Conservation (phyloP, 2,888 invertebrate genomes). For the Zygogramma bicolorata region DNA sequence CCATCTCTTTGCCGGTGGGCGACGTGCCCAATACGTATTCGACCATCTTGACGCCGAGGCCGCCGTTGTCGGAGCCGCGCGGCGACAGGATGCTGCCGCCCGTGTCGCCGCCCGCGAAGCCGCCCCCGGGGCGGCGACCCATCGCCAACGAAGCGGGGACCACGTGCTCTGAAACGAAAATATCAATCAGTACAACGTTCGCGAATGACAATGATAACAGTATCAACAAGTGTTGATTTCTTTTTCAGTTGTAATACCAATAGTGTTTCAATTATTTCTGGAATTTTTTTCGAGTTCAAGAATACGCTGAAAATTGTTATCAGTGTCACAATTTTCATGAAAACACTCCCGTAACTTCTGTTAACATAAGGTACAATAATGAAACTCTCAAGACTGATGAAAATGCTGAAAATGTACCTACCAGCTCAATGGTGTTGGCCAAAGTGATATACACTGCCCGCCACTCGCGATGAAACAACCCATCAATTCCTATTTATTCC, state of each 20-base stretch:
- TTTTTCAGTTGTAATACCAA: not conserved
- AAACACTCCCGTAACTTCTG: no score
- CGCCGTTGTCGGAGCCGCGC: slow-evolving; percentile 84
- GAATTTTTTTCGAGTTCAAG: no score
- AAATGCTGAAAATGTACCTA: no score
- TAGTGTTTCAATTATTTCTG: no score
- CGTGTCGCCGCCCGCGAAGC: slow-evolving; percentile 66
- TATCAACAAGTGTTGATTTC: not conserved
- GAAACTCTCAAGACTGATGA: no score
- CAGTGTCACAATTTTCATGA: no score
- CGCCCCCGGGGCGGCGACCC: slow-evolving; percentile 77
- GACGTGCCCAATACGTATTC: slow-evolving; percentile 96
- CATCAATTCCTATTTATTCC: no score
- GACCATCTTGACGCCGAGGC: slow-evolving; percentile 97
- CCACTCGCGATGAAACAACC: no score
- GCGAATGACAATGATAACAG: not conserved
- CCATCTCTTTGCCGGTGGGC: slow-evolving; percentile 81
- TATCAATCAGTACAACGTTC: slow-evolving; percentile 39
- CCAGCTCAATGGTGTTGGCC: no score
- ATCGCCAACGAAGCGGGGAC: slow-evolving; percentile 81
- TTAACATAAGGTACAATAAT: no score
- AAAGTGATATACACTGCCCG: no score
- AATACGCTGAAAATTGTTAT: no score
- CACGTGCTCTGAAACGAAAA: slow-evolving; percentile 70
- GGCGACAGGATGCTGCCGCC: slow-evolving; percentile 78